Percentiles rank a stretch among this genome's conserved stretches.
phyloP scores from a whole-genome alignment of 2,797 vertebrate species.

The Melanotaenia parkinsoni region DNA sequence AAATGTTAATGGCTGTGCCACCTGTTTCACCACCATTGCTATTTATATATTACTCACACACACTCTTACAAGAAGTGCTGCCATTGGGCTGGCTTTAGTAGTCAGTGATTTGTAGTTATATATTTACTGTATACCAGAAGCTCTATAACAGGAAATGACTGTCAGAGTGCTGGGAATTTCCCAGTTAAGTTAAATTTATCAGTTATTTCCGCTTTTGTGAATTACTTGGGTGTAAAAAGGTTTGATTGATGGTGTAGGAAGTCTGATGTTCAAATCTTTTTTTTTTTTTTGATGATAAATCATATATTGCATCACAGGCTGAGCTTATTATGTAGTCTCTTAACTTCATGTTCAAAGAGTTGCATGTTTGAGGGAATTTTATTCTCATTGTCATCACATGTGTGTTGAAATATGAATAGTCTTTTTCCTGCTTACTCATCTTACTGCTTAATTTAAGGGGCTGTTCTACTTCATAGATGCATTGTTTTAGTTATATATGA shows the following conservation, averaged over 20 bases:
- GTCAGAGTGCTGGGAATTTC: conserved; percentile 39
- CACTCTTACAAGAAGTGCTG: conserved; percentile 40
- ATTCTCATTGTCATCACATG: conserved; percentile 16
- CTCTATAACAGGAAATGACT: conserved; percentile 50
- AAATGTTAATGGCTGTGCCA: conserved; percentile 63
- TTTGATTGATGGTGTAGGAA: background rate
- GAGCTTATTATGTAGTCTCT: background rate
- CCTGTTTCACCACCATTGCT: conserved; percentile 70
- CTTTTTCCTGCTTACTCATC: conserved; percentile 28
- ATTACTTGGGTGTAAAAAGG: background rate
- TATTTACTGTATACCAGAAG: conserved; percentile 29
- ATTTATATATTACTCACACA: conserved; percentile 66
- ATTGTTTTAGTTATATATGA: background rate
- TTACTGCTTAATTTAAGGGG: conserved; percentile 19
- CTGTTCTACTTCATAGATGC: conserved; percentile 1
- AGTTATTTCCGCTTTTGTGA: conserved; percentile 35
- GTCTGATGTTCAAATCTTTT: background rate
- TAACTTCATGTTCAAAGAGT: conserved; percentile 5
- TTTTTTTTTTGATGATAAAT: background rate
- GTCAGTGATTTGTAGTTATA: conserved; percentile 38
- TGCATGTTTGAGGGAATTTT: conserved; percentile 6
- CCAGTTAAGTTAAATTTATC: conserved; percentile 47
- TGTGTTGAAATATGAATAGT: conserved; percentile 32
- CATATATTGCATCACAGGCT: conserved; percentile 7
- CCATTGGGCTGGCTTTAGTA: conserved; percentile 46